Evolutionary conservation across 2,888 invertebrate genomes (phyloP).

Genomic region (Cantharis rufa): DNA sequence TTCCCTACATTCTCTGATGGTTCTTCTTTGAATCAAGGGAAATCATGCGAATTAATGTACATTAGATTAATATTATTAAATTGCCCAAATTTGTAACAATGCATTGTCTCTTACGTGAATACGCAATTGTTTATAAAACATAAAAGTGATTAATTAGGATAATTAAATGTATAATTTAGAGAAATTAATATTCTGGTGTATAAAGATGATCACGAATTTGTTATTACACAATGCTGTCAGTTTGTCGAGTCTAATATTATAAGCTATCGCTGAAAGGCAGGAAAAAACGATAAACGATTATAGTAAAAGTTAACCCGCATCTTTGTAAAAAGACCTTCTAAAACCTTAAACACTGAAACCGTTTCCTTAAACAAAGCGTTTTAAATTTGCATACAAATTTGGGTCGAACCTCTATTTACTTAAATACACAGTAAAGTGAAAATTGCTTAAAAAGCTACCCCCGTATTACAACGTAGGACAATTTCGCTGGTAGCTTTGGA

Average conservation of each 20-base stretch:
- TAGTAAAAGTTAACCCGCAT: slow-evolving; percentile 29
- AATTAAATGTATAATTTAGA: neutral
- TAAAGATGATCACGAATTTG: neutral
- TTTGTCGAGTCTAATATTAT: neutral
- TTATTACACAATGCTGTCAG: neutral
- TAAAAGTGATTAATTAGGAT: slow-evolving; percentile 1
- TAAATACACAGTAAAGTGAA: slow-evolving; percentile 36
- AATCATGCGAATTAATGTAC: slow-evolving; percentile 14
- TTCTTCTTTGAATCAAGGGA: slow-evolving; percentile 14
- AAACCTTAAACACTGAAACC: slow-evolving; percentile 36
- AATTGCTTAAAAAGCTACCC: slow-evolving; percentile 35
- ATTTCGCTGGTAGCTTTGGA: slow-evolving; percentile 12
- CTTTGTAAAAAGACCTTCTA: slow-evolving; percentile 23
- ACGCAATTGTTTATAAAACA: neutral
- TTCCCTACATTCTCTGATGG: slow-evolving; percentile 1
- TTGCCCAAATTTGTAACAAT: neutral
- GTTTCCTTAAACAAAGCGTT: slow-evolving; percentile 44
- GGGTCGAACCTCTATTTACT: slow-evolving; percentile 29
- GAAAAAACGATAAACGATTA: slow-evolving; percentile 37
- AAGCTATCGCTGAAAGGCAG: slow-evolving; percentile 10
- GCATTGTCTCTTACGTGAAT: neutral
- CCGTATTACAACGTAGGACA: neutral
- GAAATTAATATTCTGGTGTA: neutral
- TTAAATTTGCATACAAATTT: slow-evolving; percentile 47
- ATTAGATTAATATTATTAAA: slow-evolving; percentile 18